A percentile compares a stretch with the other conserved stretches of the same genome.
Evolutionary conservation across 2,797 vertebrate species (phyloP).

Genomic region (Periparus ater): DNA sequence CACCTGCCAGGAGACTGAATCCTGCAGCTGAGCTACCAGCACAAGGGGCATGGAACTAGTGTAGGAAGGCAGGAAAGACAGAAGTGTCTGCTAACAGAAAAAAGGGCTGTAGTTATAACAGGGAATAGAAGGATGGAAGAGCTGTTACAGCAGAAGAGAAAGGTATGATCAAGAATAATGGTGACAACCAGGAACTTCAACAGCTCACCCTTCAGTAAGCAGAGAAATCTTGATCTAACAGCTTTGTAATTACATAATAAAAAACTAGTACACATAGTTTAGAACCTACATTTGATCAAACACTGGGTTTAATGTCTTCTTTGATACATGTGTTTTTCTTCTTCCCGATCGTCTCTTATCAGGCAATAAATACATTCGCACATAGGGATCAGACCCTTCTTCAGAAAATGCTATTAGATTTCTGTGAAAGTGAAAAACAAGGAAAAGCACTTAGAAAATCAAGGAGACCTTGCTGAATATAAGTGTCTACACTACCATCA

Average conservation of each 20-base stretch:
- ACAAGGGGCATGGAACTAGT: not conserved
- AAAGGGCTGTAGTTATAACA: not conserved
- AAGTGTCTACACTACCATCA: not conserved
- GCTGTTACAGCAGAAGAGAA: not conserved
- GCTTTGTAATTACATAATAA: not conserved
- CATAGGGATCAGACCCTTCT: conserved; percentile 91
- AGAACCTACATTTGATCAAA: conserved; percentile 90
- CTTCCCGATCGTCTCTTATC: conserved; percentile 94
- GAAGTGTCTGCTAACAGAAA: not conserved
- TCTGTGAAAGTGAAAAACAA: conserved; percentile 70
- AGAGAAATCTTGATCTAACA: not conserved
- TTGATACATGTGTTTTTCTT: conserved; percentile 91
- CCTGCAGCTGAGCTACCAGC: not conserved
- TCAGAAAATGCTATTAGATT: conserved; percentile 93
- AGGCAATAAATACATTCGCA: conserved; percentile 93
- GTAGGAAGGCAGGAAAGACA: not conserved
- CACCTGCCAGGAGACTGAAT: not conserved
- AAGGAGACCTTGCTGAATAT: not conserved
- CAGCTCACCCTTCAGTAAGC: not conserved
- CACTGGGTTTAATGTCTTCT: conserved; percentile 90
- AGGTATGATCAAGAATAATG: not conserved
- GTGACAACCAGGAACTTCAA: not conserved
- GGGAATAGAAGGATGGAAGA: not conserved
- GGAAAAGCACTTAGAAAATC: conserved; percentile 8
- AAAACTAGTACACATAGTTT: not conserved